Conservation (phyloP, 1,140 invertebrate species). For the Drosophila murphyi region DNA sequence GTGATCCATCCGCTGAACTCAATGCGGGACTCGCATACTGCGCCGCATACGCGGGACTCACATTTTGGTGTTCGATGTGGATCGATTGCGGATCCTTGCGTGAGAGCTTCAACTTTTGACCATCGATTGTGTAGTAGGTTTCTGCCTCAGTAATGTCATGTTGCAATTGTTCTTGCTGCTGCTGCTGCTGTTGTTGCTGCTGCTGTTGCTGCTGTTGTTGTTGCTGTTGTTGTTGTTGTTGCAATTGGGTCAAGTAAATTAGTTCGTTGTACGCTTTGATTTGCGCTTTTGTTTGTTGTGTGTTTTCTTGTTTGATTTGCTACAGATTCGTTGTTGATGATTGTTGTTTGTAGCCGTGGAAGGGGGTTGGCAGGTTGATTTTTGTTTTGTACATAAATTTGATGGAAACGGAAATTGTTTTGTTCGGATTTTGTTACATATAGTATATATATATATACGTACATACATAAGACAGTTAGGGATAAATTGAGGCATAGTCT, state of each 20-base stretch:
- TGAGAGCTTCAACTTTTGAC: slow-evolving; percentile 65
- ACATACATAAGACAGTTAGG: slow-evolving; percentile 31
- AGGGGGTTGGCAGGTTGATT: slow-evolving; percentile 24
- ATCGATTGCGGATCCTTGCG: slow-evolving; percentile 69
- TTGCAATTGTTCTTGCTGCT: slow-evolving; percentile 54
- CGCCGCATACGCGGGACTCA: slow-evolving; percentile 74
- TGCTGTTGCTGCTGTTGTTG: slow-evolving; percentile 63
- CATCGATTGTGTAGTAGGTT: slow-evolving; percentile 72
- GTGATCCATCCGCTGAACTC: slow-evolving; percentile 77
- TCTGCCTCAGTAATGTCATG: slow-evolving; percentile 45
- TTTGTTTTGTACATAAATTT: slow-evolving; percentile 50
- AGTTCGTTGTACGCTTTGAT: slow-evolving; percentile 81
- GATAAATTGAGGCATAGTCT: slow-evolving; percentile 25
- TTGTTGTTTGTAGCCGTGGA: slow-evolving; percentile 18
- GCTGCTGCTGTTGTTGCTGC: slow-evolving; percentile 62
- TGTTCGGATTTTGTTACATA: slow-evolving; percentile 40
- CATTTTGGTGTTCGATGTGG: slow-evolving; percentile 68
- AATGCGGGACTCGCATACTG: slow-evolving; percentile 77
- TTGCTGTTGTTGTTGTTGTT: slow-evolving; percentile 71
- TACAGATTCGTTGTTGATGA: slow-evolving; percentile 45
- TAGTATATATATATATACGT: slow-evolving; percentile 25
- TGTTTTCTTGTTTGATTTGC: slow-evolving; percentile 84
- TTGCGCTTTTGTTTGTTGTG: slow-evolving; percentile 68
- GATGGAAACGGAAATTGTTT: slow-evolving; percentile 73
- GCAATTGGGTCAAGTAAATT: slow-evolving; percentile 79